Conservation (phyloP, 2,113 vertebrate genomes). For the Perca fluviatilis region DNA sequence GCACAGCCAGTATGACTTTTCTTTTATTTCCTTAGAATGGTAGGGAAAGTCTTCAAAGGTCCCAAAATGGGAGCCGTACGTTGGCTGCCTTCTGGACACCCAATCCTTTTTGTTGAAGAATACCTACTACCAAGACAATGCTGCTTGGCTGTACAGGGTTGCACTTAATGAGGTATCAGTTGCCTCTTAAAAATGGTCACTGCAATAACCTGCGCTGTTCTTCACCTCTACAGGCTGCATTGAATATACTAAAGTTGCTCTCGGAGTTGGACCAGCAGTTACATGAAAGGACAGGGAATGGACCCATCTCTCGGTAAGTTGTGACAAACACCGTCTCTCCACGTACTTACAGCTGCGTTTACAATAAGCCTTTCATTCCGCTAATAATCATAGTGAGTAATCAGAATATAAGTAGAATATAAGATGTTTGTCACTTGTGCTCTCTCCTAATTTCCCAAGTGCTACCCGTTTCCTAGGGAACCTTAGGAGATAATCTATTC, state of each 20-base stretch:
- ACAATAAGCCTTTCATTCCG: background rate
- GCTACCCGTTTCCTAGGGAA: background rate
- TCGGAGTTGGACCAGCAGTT: slow-evolving; percentile 96
- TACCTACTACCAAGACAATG: background rate
- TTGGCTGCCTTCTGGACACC: background rate
- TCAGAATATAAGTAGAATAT: no score
- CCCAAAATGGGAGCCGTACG: background rate
- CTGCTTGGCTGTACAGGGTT: no score
- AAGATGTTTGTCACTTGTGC: background rate
- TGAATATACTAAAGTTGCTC: slow-evolving; percentile 97
- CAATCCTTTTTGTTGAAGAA: background rate
- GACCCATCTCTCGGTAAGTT: slow-evolving; percentile 95
- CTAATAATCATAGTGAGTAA: background rate
- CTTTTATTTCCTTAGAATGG: background rate
- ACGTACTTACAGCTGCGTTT: background rate
- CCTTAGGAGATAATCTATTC: background rate
- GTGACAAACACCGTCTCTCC: background rate
- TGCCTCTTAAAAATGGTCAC: background rate
- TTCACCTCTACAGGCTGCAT: slow-evolving; percentile 88
- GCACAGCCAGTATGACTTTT: background rate
- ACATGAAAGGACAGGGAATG: slow-evolving; percentile 94
- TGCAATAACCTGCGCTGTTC: background rate
- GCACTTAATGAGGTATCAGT: background rate
- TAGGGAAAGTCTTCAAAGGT: background rate
- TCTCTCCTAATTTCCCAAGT: background rate